A percentile compares a stretch with the other conserved stretches of the same genome.
phyloP scores from a whole-genome alignment of 2,797 vertebrate genomes.

The Glyptemys insculpta region DNA sequence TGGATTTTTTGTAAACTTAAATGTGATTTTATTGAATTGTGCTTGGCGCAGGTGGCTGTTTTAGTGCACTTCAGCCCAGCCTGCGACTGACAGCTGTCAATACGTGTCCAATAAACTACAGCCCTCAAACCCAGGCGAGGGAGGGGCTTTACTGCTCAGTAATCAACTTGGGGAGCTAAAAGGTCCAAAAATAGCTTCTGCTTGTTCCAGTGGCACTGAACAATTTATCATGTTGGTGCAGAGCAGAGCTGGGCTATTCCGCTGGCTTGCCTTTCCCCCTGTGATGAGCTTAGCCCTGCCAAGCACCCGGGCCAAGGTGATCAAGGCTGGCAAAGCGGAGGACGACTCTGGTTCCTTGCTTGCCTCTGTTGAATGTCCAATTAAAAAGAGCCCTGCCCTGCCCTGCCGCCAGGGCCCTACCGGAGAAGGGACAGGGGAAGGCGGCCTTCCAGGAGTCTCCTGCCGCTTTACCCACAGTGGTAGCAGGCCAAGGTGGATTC shows the following conservation, averaged over 20 bases:
- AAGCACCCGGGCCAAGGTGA: not conserved
- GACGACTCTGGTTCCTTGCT: not conserved
- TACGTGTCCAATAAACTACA: conserved; percentile 41
- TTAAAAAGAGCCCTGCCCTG: not conserved
- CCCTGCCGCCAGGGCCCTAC: too few species aligned
- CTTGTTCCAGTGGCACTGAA: not conserved
- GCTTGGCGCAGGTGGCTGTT: conserved; percentile 64
- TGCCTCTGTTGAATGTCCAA: not conserved
- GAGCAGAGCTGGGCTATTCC: not conserved
- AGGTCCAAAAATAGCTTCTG: not conserved
- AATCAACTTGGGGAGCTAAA: not conserved
- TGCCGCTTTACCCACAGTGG: not conserved
- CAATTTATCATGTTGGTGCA: not conserved
- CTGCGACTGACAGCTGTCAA: conserved; percentile 51
- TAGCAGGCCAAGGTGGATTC: not conserved
- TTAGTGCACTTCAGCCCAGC: conserved; percentile 37
- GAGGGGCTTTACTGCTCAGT: not conserved
- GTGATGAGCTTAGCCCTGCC: not conserved
- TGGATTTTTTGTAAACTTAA: conserved; percentile 38
- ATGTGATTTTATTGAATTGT: conserved; percentile 73
- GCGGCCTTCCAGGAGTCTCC: not conserved
- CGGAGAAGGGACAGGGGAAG: not conserved
- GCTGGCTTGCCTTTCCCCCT: not conserved
- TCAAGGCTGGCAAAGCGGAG: not conserved
- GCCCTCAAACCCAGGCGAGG: conserved; percentile 1